Conservation (phyloP, 2,888 invertebrate species). For the Plebejus anna region DNA sequence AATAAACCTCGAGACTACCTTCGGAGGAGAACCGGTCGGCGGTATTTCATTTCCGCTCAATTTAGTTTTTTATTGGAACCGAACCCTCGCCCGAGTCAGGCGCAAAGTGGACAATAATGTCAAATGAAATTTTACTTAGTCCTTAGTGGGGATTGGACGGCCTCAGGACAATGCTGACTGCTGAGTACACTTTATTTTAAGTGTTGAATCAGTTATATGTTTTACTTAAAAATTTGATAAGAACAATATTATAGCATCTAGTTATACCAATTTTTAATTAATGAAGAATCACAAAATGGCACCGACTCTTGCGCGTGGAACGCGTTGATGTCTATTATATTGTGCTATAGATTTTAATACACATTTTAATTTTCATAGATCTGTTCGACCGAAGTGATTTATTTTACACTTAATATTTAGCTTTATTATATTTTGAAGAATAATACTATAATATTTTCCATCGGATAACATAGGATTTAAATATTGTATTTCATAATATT, state of each 20-base stretch:
- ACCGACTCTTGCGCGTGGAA: not conserved
- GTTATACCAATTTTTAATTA: not conserved
- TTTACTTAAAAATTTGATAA: too few relatives aligned
- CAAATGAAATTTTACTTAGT: constrained; percentile 38
- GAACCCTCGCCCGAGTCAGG: constrained; percentile 59
- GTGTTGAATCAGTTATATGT: not conserved
- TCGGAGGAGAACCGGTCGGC: constrained; percentile 71
- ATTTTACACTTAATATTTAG: too few relatives aligned
- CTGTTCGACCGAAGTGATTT: not conserved
- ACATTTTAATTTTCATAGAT: not conserved
- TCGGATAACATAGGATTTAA: too few relatives aligned
- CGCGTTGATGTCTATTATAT: not conserved
- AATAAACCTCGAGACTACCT: constrained; percentile 40
- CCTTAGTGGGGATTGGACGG: not conserved
- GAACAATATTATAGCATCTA: too few relatives aligned
- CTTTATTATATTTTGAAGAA: not conserved
- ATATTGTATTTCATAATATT: not conserved
- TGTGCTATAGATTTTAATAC: not conserved
- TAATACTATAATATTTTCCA: not conserved
- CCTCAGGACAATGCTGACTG: not conserved
- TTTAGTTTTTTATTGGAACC: constrained; percentile 71
- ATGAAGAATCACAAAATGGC: not conserved
- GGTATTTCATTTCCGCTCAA: constrained; percentile 78
- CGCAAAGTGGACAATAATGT: constrained; percentile 46
- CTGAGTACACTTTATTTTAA: not conserved